Evolutionary conservation across 2,113 vertebrate species (phyloP).

Genomic region (Ophthalmolycus amberensis): DNA sequence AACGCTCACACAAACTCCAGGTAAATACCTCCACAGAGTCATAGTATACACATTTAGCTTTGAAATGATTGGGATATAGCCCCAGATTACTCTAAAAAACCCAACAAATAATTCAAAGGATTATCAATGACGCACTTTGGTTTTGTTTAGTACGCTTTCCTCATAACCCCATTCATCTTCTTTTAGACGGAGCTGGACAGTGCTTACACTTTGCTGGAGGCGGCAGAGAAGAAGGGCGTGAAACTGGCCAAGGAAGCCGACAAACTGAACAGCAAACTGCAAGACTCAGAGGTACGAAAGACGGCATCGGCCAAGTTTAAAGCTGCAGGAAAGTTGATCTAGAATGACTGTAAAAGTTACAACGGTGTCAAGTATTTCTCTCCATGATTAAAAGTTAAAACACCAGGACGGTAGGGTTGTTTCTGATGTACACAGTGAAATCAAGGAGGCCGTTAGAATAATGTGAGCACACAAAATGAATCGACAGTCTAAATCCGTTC

Average conservation of each 20-base stretch:
- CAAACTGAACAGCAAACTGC: conserved; percentile 92
- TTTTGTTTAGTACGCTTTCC: neutral
- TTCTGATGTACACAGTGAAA: neutral
- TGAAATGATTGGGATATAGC: neutral
- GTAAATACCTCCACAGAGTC: conserved; percentile 69
- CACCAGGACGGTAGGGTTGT: neutral
- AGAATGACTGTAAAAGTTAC: neutral
- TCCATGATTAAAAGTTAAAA: neutral
- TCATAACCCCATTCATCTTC: neutral
- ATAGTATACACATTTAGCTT: neutral
- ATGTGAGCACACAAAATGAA: neutral
- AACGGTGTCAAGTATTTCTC: neutral
- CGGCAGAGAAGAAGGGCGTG: conserved; percentile 95
- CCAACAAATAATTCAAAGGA: neutral
- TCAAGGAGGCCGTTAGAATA: neutral
- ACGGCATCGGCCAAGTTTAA: neutral
- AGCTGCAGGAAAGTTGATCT: neutral
- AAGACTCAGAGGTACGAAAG: conserved; percentile 91
- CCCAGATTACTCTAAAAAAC: neutral
- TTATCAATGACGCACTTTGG: neutral
- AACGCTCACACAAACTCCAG: conserved; percentile 93
- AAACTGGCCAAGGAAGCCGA: conserved; percentile 94
- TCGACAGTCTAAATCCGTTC: neutral
- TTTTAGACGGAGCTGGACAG: conserved; percentile 93
- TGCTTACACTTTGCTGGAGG: conserved; percentile 91